These are phyloP conservation scores for Epistrophe grossulariae DNA, from an alignment of 2,888 invertebrate species.

Conservation along the genomic window DNA sequence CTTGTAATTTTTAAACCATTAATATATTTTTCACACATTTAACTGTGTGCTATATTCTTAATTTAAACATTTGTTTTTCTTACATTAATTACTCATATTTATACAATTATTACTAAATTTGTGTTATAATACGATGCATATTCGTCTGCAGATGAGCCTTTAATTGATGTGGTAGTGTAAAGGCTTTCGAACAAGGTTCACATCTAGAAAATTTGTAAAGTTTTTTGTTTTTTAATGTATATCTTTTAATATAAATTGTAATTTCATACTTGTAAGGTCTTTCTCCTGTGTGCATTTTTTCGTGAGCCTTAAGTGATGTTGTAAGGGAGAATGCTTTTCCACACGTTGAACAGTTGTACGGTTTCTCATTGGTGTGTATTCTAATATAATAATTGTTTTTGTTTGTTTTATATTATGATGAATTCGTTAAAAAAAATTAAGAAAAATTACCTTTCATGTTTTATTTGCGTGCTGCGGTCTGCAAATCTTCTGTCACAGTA, in stretches of 20 bases:
- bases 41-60: neutral
- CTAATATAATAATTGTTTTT: constrained; percentile 65
- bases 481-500: constrained; percentile 80
- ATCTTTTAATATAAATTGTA: neutral
- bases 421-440: neutral
- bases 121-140: constrained; percentile 75
- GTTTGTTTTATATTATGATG: neutral
- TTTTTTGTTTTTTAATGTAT: neutral
- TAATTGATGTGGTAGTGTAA: constrained; percentile 82
- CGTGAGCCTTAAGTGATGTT: constrained; percentile 80
- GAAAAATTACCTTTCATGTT: constrained; percentile 80
- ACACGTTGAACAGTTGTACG: constrained; percentile 79
- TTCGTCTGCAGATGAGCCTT: constrained; percentile 81
- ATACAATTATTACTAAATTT: constrained; percentile 49
- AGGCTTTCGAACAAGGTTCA: constrained; percentile 80
- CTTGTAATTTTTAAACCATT: neutral
- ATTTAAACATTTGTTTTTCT: neutral
- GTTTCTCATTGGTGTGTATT: constrained; percentile 81
- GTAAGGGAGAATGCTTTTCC: constrained; percentile 80
- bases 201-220: constrained; percentile 78
- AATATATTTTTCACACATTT: neutral
- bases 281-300: constrained; percentile 80
- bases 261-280: constrained; percentile 78
- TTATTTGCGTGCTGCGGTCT: constrained; percentile 82
- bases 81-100: neutral